A percentile compares a stretch with the other conserved stretches of the same genome.
These are phyloP conservation scores for Herminia tarsipennalis DNA, from an alignment of 2,888 invertebrate species.

Conservation along the genomic window DNA sequence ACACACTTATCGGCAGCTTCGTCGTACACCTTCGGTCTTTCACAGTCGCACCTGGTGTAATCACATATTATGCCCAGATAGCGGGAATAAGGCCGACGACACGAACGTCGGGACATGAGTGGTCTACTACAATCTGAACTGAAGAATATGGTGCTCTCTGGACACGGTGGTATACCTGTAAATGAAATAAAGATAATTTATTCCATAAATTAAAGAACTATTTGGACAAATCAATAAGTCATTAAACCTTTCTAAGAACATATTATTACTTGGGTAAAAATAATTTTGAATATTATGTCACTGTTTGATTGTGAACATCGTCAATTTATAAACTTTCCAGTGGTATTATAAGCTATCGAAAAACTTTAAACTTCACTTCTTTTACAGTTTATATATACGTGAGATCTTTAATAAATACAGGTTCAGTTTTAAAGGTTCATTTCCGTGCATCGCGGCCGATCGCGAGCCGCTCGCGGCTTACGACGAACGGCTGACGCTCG, in stretches of 20 bases:
- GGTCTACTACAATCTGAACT: constrained; percentile 37
- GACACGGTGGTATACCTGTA: constrained; percentile 49
- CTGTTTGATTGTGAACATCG: background rate
- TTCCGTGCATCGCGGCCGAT: too few relatives aligned
- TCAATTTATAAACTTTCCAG: too few relatives aligned
- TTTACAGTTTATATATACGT: background rate
- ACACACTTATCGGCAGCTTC: constrained; percentile 49
- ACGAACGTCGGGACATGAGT: constrained; percentile 49
- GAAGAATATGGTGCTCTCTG: constrained; percentile 44
- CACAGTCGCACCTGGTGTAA: constrained; percentile 53
- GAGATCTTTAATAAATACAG: background rate
- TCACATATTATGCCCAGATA: constrained; percentile 47
- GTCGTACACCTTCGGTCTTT: constrained; percentile 46
- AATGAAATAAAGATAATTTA: background rate
- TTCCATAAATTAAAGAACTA: background rate
- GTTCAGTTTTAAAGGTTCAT: too few relatives aligned
- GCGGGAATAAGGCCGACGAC: constrained; percentile 37
- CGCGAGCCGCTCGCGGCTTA: too few relatives aligned
- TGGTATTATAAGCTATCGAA: too few relatives aligned
- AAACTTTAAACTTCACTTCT: background rate
- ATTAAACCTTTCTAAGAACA: too few relatives aligned
- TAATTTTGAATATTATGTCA: too few relatives aligned
- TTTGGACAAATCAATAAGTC: too few relatives aligned
- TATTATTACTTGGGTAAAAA: too few relatives aligned
- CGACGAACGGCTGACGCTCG: too few relatives aligned